These are phyloP conservation scores for Rhadina sibilatrix DNA, from an alignment of 2,113 vertebrate species.

Conservation along the genomic window DNA sequence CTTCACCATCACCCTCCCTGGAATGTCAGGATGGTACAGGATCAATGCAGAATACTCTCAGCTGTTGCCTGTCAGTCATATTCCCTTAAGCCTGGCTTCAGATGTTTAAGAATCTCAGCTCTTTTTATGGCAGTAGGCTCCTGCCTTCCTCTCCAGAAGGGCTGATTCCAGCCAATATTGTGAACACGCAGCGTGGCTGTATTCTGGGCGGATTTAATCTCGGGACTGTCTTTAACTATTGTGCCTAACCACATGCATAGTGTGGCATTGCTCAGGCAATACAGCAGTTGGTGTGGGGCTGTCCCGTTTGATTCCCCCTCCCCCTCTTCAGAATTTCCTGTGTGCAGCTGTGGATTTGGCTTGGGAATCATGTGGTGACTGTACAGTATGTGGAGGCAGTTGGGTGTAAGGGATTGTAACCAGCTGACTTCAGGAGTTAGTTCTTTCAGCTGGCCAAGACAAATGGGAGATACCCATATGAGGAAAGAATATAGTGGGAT, in stretches of 20 bases:
- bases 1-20: constrained; percentile 23
- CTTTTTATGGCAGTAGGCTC: constrained; percentile 76
- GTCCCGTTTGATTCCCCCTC: neutral
- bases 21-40: constrained; percentile 63
- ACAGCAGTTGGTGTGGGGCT: neutral
- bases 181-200: neutral
- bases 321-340: neutral
- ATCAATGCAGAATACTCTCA: constrained; percentile 74
- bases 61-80: constrained; percentile 80
- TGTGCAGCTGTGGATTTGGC: constrained; percentile 21
- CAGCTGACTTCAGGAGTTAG: constrained; percentile 19
- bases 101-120: constrained; percentile 72
- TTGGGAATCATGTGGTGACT: neutral
- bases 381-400: neutral
- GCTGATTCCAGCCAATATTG: constrained; percentile 28
- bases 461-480: neutral
- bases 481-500: neutral
- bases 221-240: neutral
- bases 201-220: neutral
- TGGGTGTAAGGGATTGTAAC: constrained; percentile 24
- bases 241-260: neutral
- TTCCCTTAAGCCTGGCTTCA: constrained; percentile 71
- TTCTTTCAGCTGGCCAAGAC: neutral
- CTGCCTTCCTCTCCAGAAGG: constrained; percentile 44
- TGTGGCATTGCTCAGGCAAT: neutral